phyloP scores from a whole-genome alignment of 2,888 invertebrate genomes.

The Bellardia bayeri region DNA sequence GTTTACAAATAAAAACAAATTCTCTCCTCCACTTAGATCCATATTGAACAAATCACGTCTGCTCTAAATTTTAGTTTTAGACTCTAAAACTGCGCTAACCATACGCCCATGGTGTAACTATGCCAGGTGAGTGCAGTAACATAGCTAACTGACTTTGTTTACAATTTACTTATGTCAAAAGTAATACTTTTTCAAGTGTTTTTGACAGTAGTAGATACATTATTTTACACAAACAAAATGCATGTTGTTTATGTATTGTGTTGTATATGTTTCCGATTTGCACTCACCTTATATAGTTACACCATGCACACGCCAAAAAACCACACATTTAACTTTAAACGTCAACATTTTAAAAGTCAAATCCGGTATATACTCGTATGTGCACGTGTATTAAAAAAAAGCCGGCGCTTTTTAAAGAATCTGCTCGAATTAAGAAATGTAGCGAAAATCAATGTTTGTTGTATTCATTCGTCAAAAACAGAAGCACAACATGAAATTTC shows the following conservation, averaged over 20 bases:
- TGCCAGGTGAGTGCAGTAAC: too few species aligned
- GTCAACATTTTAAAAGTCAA: not conserved
- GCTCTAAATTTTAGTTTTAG: not conserved
- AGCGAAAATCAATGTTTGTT: not conserved
- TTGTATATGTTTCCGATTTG: too few species aligned
- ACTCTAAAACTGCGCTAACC: not conserved
- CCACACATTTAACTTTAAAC: not conserved
- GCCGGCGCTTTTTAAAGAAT: slow-evolving; percentile 10
- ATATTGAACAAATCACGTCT: not conserved
- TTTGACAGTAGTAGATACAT: too few species aligned
- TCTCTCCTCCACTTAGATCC: not conserved
- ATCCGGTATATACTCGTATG: not conserved
- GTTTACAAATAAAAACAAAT: not conserved
- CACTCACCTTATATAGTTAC: too few species aligned
- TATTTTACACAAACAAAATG: too few species aligned
- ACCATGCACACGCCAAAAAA: not conserved
- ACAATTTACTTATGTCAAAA: too few species aligned
- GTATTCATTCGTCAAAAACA: slow-evolving; percentile 8
- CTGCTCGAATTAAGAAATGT: slow-evolving; percentile 12
- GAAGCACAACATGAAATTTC: too few species aligned
- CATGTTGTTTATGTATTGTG: too few species aligned
- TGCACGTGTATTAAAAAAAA: slow-evolving; percentile 16
- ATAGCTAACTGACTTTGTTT: too few species aligned
- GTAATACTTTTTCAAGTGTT: too few species aligned
- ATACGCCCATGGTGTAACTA: not conserved